Conservation (phyloP, 2,113 vertebrate species). For the Ancistrus triradiatus region DNA sequence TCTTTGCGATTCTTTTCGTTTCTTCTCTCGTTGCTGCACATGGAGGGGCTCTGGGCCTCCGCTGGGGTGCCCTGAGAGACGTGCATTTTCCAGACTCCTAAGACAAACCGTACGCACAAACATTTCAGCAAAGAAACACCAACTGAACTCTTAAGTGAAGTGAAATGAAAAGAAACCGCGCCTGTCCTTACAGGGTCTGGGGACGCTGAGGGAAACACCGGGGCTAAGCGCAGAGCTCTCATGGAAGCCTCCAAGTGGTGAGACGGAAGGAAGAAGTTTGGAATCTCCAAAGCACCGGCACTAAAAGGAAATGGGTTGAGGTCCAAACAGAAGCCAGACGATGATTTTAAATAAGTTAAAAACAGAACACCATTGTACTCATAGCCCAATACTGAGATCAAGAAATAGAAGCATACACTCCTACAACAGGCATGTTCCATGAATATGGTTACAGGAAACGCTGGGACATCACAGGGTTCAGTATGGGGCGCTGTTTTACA, state of each 20-base stretch:
- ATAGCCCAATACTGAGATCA: too few species aligned
- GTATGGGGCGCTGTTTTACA: too few species aligned
- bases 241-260: conserved; percentile 86
- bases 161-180: too few species aligned
- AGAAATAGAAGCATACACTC: too few species aligned
- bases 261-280: conserved; percentile 90
- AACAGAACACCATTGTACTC: too few species aligned
- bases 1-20: conserved; percentile 80
- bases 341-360: too few species aligned
- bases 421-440: too few species aligned
- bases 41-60: conserved; percentile 53
- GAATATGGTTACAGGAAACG: too few species aligned
- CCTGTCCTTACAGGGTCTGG: conserved; percentile 63
- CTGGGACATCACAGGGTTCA: too few species aligned
- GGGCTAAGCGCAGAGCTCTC: conserved; percentile 73
- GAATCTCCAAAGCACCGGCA: conserved; percentile 65
- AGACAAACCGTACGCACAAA: not conserved
- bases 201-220: conserved; percentile 57
- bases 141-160: too few species aligned
- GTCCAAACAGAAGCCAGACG: conserved; percentile 26
- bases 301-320: conserved; percentile 69
- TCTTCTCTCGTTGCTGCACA: conserved; percentile 67
- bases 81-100: conserved; percentile 38
- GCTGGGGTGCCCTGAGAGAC: conserved; percentile 45
- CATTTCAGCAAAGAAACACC: too few species aligned